Base-by-base conservation (phyloP, 1,140 invertebrate species). In the Daktulosphaira vitifoliae region DNA sequence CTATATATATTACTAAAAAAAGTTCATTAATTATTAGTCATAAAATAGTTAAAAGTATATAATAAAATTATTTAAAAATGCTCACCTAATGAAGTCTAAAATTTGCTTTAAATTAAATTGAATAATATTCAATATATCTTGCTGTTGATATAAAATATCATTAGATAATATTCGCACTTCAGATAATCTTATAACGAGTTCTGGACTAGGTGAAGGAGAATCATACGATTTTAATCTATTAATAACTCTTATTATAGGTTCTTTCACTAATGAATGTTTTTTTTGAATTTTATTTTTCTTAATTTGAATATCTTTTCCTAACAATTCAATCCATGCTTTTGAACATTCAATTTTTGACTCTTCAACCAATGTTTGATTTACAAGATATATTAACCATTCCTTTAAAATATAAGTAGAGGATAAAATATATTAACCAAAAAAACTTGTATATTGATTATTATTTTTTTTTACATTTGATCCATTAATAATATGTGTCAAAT, bases 361-460 rank as follows among this genome's bases (percentile, higher is more conserved):
- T 39, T 79, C 76, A 11, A 87, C 73, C 18, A 75, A 69, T 48
- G 79, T 77, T 16, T 81, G 77, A 73, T 86, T 80, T 0, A 88
- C 70, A 70, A 81, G 86, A 70, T 88, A 84, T 7, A 84, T 74
- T 85, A 86, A 88, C 23, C 83, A 82, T 52, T 72, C 71, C 72
- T 78, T 53, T 68, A 69, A 69, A 66, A 66, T 50, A 71, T 67
- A 53, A 11, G 1, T 33, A 22, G 18, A 16, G 16, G n/a, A 65
- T 33, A 33, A 33, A 33, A 33, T 33, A 33, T 33, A 33, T 33
- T 33, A 33, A 33, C 29, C 5, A 6, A 33, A 33, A 33, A 33
- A 33, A 33, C 5, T 33, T 6, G 11, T 33, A 33, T 33, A 6
- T 6, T 33, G 11, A 33, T 11, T 6, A 11, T 33, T 33, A 33